These are phyloP conservation scores for Eugnorisma glareosa DNA, from an alignment of 2,888 invertebrate species.

Conservation along the genomic window DNA sequence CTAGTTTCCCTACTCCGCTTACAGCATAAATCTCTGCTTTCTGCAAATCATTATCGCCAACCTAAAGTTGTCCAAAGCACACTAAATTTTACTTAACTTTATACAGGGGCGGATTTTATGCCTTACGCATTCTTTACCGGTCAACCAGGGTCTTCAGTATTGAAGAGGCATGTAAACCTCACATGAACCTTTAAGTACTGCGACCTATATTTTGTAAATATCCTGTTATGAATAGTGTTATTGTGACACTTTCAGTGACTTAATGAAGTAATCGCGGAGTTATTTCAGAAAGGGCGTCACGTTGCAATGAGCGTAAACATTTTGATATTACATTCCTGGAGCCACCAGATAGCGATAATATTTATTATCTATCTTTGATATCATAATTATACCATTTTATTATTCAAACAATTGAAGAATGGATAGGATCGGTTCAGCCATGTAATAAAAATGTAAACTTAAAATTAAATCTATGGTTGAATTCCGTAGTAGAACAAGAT, in stretches of 20 bases:
- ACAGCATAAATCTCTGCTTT: no score
- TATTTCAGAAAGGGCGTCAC: constrained; percentile 11
- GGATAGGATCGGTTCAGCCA: not conserved
- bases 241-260: not conserved
- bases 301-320: constrained; percentile 2
- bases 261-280: constrained; percentile 6
- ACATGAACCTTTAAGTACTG: not conserved
- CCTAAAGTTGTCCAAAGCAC: not conserved
- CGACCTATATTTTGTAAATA: not conserved
- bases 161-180: not conserved
- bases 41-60: not conserved
- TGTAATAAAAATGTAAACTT: not conserved
- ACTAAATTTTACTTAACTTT: not conserved
- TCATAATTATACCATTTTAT: not conserved
- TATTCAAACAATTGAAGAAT: constrained; percentile 25
- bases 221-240: constrained; percentile 18
- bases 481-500: not conserved
- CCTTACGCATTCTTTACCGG: not conserved
- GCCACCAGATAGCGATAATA: not conserved
- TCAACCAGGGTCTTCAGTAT: not conserved
- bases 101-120: not conserved
- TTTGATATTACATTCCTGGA: not conserved
- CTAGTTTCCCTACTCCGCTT: not conserved
- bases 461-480: not conserved
- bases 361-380: constrained; percentile 27